These are phyloP conservation scores for Sarcophaga subvicina DNA, from an alignment of 2,888 invertebrate species.

Conservation along the genomic window DNA sequence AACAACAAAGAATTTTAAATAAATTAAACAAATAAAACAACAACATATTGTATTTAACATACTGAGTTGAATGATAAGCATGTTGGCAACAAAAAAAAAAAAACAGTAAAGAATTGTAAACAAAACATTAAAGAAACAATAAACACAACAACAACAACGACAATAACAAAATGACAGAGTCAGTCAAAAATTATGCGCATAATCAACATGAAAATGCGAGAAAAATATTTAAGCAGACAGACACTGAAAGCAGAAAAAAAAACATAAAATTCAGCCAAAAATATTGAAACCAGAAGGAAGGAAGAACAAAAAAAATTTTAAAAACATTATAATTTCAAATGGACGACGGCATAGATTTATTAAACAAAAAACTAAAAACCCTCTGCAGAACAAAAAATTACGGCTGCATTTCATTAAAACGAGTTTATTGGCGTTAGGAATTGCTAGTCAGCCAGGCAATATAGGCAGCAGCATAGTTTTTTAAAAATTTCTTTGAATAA, in stretches of 20 bases:
- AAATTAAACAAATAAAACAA: slow-evolving; percentile 33
- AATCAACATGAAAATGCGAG: slow-evolving; percentile 78
- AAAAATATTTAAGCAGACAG: slow-evolving; percentile 57
- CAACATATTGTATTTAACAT: neutral
- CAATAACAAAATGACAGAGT: slow-evolving; percentile 50
- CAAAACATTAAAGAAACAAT: slow-evolving; percentile 50
- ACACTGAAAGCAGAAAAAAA: neutral
- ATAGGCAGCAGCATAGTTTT: neutral
- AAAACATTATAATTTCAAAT: slow-evolving; percentile 36
- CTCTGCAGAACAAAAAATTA: neutral
- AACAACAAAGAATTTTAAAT: slow-evolving; percentile 37
- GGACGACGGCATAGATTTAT: slow-evolving; percentile 61
- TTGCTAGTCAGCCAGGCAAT: slow-evolving; percentile 14
- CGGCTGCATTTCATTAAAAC: slow-evolving; percentile 60
- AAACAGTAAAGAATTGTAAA: slow-evolving; percentile 47
- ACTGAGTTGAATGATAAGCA: slow-evolving; percentile 58
- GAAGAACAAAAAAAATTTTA: neutral
- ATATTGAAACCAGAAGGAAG: slow-evolving; percentile 45
- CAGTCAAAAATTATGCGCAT: slow-evolving; percentile 79
- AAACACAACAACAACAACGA: slow-evolving; percentile 53
- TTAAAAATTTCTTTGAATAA: slow-evolving; percentile 53
- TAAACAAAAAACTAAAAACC: slow-evolving; percentile 19
- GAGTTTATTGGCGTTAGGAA: slow-evolving; percentile 28
- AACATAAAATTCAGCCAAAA: slow-evolving; percentile 20
- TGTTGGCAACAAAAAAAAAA: too few relatives aligned